These are phyloP conservation scores for Typhlomys cinereus DNA, from an alignment of 2,113 vertebrate genomes.

Conservation along the genomic window DNA sequence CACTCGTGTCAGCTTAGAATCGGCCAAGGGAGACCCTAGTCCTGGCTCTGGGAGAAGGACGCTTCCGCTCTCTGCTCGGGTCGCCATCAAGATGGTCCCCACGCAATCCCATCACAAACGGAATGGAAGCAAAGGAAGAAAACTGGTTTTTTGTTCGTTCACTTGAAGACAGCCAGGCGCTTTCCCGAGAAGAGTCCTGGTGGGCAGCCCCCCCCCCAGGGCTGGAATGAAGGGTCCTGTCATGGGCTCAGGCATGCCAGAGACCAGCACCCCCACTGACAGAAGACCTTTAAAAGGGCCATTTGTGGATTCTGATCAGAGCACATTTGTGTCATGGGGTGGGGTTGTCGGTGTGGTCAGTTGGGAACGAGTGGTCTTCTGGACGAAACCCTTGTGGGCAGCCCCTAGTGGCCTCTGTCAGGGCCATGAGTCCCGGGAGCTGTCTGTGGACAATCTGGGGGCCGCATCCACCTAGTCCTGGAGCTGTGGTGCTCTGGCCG, in stretches of 20 bases:
- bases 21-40: background rate
- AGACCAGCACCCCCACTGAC: background rate
- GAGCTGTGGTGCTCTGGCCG: background rate
- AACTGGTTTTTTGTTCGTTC: background rate
- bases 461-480: background rate
- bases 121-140: background rate
- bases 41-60: no score
- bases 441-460: background rate
- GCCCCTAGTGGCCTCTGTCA: background rate
- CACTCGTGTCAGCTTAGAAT: background rate
- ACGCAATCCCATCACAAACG: background rate
- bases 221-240: background rate
- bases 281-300: background rate
- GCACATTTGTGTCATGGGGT: no score
- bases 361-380: background rate
- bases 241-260: background rate
- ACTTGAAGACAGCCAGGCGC: background rate
- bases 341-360: background rate
- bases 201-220: background rate
- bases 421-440: background rate
- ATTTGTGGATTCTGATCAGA: background rate
- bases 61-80: no score
- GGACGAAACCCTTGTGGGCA: background rate
- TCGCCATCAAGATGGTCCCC: no score
- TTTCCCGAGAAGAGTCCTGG: no score